These are phyloP conservation scores for Euplagia quadripunctaria DNA, from an alignment of 2,888 invertebrate species.

Conservation along the genomic window DNA sequence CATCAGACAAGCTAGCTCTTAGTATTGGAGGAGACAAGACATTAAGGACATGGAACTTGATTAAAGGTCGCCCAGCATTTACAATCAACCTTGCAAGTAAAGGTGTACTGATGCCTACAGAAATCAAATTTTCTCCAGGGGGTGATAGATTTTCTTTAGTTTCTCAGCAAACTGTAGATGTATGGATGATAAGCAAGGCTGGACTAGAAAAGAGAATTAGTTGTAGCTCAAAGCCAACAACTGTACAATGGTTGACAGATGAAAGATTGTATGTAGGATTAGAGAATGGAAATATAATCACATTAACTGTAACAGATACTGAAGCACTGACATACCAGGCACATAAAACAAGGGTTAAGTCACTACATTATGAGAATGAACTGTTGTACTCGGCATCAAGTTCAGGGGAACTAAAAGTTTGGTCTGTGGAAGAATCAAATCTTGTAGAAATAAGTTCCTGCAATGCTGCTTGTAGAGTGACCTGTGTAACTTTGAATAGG, in stretches of 20 bases:
- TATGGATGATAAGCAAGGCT: constrained; percentile 94
- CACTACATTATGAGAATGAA: constrained; percentile 86
- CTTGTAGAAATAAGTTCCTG: constrained; percentile 86
- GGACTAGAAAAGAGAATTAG: constrained; percentile 90
- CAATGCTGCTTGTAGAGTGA: constrained; percentile 91
- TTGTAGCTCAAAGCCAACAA: constrained; percentile 90
- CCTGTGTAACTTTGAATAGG: constrained; percentile 89
- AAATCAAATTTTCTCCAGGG: constrained; percentile 91
- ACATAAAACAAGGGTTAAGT: constrained; percentile 90
- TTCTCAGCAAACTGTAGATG: constrained; percentile 91
- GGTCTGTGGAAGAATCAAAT: constrained; percentile 80
- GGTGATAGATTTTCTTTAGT: constrained; percentile 93
- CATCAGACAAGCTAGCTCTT: constrained; percentile 95
- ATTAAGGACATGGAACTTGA: constrained; percentile 96
- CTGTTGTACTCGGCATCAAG: constrained; percentile 92
- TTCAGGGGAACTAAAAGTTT: constrained; percentile 92
- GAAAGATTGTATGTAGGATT: constrained; percentile 90
- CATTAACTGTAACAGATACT: constrained; percentile 85
- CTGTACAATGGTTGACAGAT: constrained; percentile 90
- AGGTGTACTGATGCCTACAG: constrained; percentile 82
- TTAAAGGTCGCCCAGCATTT: constrained; percentile 96
- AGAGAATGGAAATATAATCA: constrained; percentile 91
- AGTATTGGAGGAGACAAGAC: constrained; percentile 95
- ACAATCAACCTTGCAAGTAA: constrained; percentile 94
- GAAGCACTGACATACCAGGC: constrained; percentile 82